Base-by-base conservation (phyloP, 2,888 invertebrate species). In the Volucella bombylans region DNA sequence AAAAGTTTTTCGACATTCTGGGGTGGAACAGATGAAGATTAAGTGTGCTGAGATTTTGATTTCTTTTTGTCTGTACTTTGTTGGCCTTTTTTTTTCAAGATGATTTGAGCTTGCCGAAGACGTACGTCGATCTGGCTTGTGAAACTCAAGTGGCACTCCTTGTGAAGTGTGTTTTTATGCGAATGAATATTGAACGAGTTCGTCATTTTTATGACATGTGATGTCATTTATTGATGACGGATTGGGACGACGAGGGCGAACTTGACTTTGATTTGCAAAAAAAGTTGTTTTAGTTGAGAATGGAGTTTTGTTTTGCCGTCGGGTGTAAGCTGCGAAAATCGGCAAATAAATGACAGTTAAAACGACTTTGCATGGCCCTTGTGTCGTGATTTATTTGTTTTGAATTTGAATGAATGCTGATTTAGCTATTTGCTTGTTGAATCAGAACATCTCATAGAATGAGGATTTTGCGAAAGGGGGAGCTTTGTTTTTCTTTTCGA, bases 11-110 rank as follows among this genome's bases (percentile, higher is more conserved):
- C 41, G 39, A 57, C 55, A 47, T 69, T 41, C 67, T 52, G 49
- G 67, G 43, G 39, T 52, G 61, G 72, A 64, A 76, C 4, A 57
- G 67, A 67, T 77, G 82, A 82, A 77, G 78, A 73, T 68, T 69
- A 74, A 69, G 45, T 38, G 31, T 73, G 72, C 59, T 15, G 39
- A 64, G 57, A 82, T 62, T 55, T 72, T 43, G 61, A 45, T 38
- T 73, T 72, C 52, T 23, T 23, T 23, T 23, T 23, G 4, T 23
- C 23, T 23, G 23, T 23, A 23, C 4, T 23, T 4, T 23, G 23
- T 23, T 23, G 3, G 23, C 23, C 4, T 4, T 23, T 23, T 12
- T 47, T 64, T 74, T 71, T 71, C n/a, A 52, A 49, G 57, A 38
- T 50, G 57, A 18, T 18, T 59, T 43, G 14, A 74, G 52, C 61